These are phyloP conservation scores for Manis pentadactyla DNA, from an alignment of 2,797 vertebrate species.

Conservation along the genomic window DNA sequence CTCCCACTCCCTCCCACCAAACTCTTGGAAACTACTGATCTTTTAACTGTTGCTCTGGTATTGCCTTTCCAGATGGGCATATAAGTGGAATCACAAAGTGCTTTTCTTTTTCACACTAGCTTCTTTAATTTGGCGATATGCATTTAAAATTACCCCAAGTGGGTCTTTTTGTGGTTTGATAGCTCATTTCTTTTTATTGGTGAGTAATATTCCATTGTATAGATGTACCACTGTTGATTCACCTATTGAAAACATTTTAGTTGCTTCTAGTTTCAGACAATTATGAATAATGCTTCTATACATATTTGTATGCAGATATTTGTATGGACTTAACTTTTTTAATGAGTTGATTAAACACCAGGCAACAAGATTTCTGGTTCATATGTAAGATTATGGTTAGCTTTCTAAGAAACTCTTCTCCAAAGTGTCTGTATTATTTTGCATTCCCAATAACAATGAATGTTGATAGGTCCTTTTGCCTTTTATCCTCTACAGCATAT, in stretches of 20 bases:
- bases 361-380: not conserved
- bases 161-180: not conserved
- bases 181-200: not conserved
- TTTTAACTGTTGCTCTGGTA: not conserved
- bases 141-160: not conserved
- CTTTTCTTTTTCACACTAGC: not conserved
- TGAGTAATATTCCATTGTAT: not conserved
- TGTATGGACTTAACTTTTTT: not conserved
- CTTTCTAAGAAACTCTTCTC: not conserved
- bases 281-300: not conserved
- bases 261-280: not conserved
- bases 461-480: not conserved
- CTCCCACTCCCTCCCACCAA: not conserved
- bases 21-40: not conserved
- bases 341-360: not conserved
- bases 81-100: not conserved
- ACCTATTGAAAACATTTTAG: not conserved
- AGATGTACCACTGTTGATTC: not conserved
- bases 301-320: not conserved
- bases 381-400: not conserved
- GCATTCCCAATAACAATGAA: not conserved
- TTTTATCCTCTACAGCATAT: not conserved
- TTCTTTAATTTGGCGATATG: not conserved
- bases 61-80: not conserved
- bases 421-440: not conserved